Conservation (phyloP, 2,113 vertebrate species). For the Lates calcarifer region DNA sequence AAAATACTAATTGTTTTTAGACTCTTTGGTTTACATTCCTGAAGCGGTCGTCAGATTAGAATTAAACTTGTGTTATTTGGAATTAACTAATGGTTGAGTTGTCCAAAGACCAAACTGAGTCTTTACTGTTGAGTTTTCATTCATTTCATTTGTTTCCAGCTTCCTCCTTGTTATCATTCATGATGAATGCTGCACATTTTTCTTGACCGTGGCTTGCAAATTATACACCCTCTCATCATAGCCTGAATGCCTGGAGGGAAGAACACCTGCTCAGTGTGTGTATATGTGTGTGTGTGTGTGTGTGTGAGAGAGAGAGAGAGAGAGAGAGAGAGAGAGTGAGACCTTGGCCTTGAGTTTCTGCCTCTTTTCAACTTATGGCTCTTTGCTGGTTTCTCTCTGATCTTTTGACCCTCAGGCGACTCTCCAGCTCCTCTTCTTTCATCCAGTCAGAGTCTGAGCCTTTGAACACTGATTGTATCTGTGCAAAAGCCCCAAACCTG, state of each 20-base stretch:
- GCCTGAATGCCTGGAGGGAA: slow-evolving; percentile 44
- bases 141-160: slow-evolving; percentile 23
- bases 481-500: background rate
- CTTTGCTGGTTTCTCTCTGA: slow-evolving; percentile 60
- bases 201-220: slow-evolving; percentile 42
- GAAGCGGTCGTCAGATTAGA: background rate
- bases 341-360: slow-evolving; percentile 59
- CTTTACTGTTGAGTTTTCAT: background rate
- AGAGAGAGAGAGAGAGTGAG: slow-evolving; percentile 14
- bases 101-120: background rate
- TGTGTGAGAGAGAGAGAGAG: background rate
- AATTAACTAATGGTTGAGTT: background rate
- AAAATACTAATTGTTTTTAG: background rate
- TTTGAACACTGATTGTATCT: background rate
- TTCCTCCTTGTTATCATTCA: slow-evolving; percentile 25
- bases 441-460: slow-evolving; percentile 1
- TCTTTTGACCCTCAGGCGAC: slow-evolving; percentile 60
- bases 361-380: slow-evolving; percentile 44
- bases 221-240: slow-evolving; percentile 47
- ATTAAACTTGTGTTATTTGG: background rate
- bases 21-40: background rate
- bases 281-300: background rate
- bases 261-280: slow-evolving; percentile 50
- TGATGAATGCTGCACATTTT: slow-evolving; percentile 58
- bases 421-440: slow-evolving; percentile 48